Conservation (phyloP, 2,797 vertebrate genomes). For the Macropodus opercularis region DNA sequence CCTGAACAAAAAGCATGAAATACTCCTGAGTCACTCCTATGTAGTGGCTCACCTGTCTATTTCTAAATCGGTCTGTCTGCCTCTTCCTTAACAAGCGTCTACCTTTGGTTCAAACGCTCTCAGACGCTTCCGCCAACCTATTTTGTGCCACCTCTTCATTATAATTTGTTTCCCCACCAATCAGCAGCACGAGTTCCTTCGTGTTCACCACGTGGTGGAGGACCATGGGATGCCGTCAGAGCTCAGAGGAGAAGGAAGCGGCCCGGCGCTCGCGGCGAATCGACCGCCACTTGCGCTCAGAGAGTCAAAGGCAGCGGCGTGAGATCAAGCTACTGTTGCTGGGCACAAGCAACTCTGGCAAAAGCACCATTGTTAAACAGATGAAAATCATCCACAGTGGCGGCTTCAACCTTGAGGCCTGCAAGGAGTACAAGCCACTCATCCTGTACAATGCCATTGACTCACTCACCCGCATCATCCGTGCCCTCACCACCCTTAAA, state of each 20-base stretch:
- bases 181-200: conserved; percentile 77
- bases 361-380: conserved; percentile 99
- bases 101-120: conserved; percentile 19
- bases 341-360: conserved; percentile 99
- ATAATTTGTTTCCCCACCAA: conserved; percentile 62
- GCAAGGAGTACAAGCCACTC: conserved; percentile 98
- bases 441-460: conserved; percentile 99
- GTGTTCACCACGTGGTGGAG: conserved; percentile 77
- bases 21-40: conserved; percentile 61
- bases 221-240: conserved; percentile 99
- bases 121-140: conserved; percentile 15
- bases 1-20: conserved; percentile 68
- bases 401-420: conserved; percentile 97
- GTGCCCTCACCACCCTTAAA: conserved; percentile 93
- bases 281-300: conserved; percentile 98
- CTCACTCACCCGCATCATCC: conserved; percentile 97
- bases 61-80: conserved; percentile 45
- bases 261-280: conserved; percentile 97
- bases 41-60: conserved; percentile 49
- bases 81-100: conserved; percentile 7
- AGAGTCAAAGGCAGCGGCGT: conserved; percentile 96
- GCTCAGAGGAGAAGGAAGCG: conserved; percentile 99
- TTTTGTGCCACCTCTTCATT: conserved; percentile 50
- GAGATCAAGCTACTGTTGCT: conserved; percentile 97
- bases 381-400: conserved; percentile 99